These are phyloP conservation scores for Tursiops truncatus DNA, from an alignment of 2,113 vertebrate species.

Conservation along the genomic window DNA sequence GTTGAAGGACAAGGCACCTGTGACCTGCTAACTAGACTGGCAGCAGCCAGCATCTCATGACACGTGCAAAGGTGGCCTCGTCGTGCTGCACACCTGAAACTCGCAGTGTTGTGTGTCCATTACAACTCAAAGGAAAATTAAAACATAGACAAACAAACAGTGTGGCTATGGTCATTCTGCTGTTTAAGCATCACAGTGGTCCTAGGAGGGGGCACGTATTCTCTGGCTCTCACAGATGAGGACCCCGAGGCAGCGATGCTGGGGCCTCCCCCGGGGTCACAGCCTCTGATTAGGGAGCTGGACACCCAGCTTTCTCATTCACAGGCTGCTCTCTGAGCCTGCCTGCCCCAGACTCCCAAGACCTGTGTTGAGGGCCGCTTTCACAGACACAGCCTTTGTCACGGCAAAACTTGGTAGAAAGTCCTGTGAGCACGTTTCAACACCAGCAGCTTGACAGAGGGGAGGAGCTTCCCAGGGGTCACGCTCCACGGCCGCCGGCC, in stretches of 20 bases:
- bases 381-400: no score
- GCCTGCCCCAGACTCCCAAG: rapidly evolving
- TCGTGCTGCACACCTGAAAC: no score
- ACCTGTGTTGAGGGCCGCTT: no score
- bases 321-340: neutral
- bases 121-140: rapidly evolving
- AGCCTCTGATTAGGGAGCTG: neutral
- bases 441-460: rapidly evolving
- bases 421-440: neutral
- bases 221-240: neutral
- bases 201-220: rapidly evolving
- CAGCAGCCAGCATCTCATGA: rapidly evolving
- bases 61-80: neutral
- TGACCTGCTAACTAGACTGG: no score
- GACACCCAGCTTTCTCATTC: no score
- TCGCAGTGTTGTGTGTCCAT: neutral
- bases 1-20: neutral
- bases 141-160: rapidly evolving
- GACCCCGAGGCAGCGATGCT: no score
- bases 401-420: rapidly evolving
- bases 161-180: neutral
- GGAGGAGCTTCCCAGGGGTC: rapidly evolving
- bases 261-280: rapidly evolving
- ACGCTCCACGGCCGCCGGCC: rapidly evolving
- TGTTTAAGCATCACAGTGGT: rapidly evolving